A percentile compares a stretch with the other conserved stretches of the same genome.
Evolutionary conservation across 2,888 invertebrate species (phyloP).

Genomic region (Heliconius sara): DNA sequence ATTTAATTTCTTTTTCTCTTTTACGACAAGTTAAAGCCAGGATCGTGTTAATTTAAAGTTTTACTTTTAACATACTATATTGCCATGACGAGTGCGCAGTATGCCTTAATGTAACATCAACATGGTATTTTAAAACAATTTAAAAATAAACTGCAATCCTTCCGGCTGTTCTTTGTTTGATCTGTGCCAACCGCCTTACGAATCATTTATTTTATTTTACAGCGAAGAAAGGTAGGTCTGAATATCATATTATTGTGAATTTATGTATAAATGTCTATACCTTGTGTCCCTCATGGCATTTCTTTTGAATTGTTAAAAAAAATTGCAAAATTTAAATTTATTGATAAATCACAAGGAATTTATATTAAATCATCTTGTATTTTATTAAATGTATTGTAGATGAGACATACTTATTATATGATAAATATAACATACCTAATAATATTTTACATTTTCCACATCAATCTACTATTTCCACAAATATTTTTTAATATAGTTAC

Average conservation of each 20-base stretch:
- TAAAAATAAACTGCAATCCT: slow-evolving; percentile 52
- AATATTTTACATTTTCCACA: not conserved
- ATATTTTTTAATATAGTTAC: not conserved
- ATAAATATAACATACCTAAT: not conserved
- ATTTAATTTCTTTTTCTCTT: slow-evolving; percentile 1
- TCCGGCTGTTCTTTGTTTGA: slow-evolving; percentile 51
- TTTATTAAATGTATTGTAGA: not conserved
- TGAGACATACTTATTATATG: not conserved
- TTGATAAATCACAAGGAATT: not conserved
- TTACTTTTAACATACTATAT: slow-evolving; percentile 1
- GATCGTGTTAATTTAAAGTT: not conserved
- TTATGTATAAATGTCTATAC: not conserved
- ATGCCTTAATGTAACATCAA: slow-evolving; percentile 29
- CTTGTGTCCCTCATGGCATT: not conserved
- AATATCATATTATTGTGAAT: slow-evolving; percentile 32
- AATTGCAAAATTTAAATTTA: not conserved
- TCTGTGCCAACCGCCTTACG: slow-evolving; percentile 51
- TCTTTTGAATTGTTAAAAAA: not conserved
- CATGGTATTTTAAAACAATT: slow-evolving; percentile 47
- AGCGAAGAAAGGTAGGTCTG: slow-evolving; percentile 78
- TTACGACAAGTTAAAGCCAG: not conserved
- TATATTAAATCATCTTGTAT: not conserved
- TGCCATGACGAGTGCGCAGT: slow-evolving; percentile 35
- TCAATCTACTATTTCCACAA: not conserved
- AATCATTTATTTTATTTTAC: slow-evolving; percentile 61